Base-by-base conservation (phyloP, 2,888 invertebrate genomes). In the Tetropium fuscum region DNA sequence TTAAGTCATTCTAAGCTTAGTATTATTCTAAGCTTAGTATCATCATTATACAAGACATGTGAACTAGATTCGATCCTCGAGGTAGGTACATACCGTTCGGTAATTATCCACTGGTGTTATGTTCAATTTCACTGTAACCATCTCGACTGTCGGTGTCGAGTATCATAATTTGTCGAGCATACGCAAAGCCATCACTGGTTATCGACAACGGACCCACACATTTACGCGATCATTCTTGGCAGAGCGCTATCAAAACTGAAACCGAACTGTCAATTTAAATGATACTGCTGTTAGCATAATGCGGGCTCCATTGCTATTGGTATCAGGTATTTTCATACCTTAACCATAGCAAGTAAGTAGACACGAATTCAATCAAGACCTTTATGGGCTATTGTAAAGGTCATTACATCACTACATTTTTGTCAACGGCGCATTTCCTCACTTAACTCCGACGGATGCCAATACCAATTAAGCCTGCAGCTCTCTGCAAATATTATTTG, bases 91-190 rank as follows among this genome's bases (percentile, higher is more conserved):
- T 66, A 70, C 71, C 68, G 48, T 40, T 16, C 60, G 45, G 49
- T 60, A 51, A 40, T 56, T 63, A 43, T 41, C 51, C 20, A 53
- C 41, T 10, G 63, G 57, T 15, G 69, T 58, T 38, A 72, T 69
- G 53, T 64, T 67, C 43, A 72, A 49, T 48, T 66, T 70, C 19
- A 72, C 69, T 34, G 69, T 72, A 22, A 70, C 70, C 71, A 72
- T 72, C 53, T 58, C 63, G 30, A 36, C 49, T 58, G 56, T 45
- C 54, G 41, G 51, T 41, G 55, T 41, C 30, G 30, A 49, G 48
- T 54, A 27, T 59, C 58, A 59, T 63, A 43, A 54, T 63, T 40
- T 40, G 25, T 25, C 22, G 11, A 16, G 51, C 25, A 27, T 11
- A 19, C 8, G 11, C 36, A 44, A 44, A 27, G 27, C 51, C 51